Conservation (phyloP, 2,888 invertebrate species). For the Meiosimyza decipiens region DNA sequence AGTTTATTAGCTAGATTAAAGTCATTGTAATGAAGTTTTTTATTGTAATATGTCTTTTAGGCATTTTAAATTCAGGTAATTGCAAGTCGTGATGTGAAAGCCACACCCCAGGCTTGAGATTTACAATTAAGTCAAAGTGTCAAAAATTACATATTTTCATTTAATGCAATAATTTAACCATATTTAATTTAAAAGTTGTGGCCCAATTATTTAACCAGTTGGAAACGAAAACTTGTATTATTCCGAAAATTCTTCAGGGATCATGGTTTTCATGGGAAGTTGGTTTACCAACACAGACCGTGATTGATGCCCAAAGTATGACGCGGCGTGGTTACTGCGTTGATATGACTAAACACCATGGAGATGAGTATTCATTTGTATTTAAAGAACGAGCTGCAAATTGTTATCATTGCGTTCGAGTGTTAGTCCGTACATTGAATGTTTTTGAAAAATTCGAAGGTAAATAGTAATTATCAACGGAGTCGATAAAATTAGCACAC, state of each 20-base stretch:
- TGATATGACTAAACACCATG: slow-evolving; percentile 75
- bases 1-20: no score
- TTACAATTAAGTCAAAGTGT: neutral
- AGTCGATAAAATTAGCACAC: neutral
- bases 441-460: slow-evolving; percentile 90
- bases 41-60: neutral
- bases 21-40: neutral
- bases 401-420: slow-evolving; percentile 87
- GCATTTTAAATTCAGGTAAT: slow-evolving; percentile 8
- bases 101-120: slow-evolving; percentile 23
- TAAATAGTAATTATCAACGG: slow-evolving; percentile 49
- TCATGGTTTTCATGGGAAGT: slow-evolving; percentile 94
- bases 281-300: slow-evolving; percentile 82
- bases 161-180: no score
- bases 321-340: slow-evolving; percentile 79
- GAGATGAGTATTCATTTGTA: slow-evolving; percentile 87
- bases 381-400: slow-evolving; percentile 71
- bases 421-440: slow-evolving; percentile 87
- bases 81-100: neutral
- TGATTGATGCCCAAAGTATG: slow-evolving; percentile 85
- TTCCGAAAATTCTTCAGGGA: slow-evolving; percentile 83
- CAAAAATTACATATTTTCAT: neutral
- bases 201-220: slow-evolving; percentile 7
- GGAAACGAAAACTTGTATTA: slow-evolving; percentile 69
- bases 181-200: no score